These are phyloP conservation scores for Aricia agestis DNA, from an alignment of 1,140 invertebrate species.

Conservation along the genomic window DNA sequence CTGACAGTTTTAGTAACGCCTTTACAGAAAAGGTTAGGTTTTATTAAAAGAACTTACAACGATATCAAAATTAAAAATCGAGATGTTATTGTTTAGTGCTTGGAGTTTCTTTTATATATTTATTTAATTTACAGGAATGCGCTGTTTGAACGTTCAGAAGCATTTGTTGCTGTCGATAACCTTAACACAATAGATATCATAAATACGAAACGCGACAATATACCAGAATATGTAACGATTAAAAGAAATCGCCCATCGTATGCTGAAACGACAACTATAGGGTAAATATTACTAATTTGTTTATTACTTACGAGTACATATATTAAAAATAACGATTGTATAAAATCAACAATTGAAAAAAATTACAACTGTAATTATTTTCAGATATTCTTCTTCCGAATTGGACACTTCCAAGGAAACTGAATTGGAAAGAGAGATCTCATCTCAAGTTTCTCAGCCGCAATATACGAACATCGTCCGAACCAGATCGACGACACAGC, in stretches of 20 bases:
- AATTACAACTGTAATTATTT: conserved; percentile 11
- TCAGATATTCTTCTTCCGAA: conserved; percentile 48
- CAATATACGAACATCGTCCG: conserved; percentile 61
- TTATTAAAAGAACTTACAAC: too few species aligned
- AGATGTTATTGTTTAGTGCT: too few species aligned
- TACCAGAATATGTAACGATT: conserved; percentile 80
- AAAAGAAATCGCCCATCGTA: conserved; percentile 76
- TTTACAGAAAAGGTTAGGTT: too few species aligned
- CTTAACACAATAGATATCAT: conserved; percentile 47
- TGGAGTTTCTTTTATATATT: not conserved
- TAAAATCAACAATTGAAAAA: not conserved
- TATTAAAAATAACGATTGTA: not conserved
- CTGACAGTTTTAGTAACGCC: too few species aligned
- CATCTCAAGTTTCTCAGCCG: conserved; percentile 57
- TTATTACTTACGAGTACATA: not conserved
- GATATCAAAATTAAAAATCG: too few species aligned
- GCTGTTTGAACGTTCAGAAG: conserved; percentile 53
- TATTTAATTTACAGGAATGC: conserved; percentile 52
- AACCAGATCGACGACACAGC: conserved; percentile 52
- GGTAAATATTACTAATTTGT: conserved; percentile 42
- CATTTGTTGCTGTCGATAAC: conserved; percentile 44
- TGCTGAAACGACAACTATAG: conserved; percentile 61
- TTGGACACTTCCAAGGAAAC: conserved; percentile 51
- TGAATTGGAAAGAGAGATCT: conserved; percentile 61
- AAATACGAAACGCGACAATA: conserved; percentile 45